Base-by-base conservation (phyloP, 2,888 invertebrate genomes). In the Seira sanloemensis region DNA sequence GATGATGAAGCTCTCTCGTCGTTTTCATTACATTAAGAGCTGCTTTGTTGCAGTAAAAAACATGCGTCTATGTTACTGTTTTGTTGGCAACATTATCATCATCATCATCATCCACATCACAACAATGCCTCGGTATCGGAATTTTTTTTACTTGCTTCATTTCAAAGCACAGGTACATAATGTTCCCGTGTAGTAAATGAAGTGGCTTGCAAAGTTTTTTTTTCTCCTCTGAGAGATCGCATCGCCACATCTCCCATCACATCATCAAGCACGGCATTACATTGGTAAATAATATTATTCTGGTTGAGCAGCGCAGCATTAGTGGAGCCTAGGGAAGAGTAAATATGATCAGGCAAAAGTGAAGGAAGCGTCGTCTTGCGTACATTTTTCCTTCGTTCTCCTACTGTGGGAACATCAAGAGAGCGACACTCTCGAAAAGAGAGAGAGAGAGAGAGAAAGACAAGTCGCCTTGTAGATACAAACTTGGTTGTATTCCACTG, bases 401-500 rank as follows among this genome's bases (percentile, higher is more conserved):
- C 12, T 46, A 46, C 46, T 46, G 46, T 12, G 7, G 12, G 12
- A 9, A 9, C 7, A 46, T 5, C 12, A 9, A 46, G 12, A 46
- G 12, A 46, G 12, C 46, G 12, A 46, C 12, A 9, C 46, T 46
- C 46, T 46, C 19, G 7, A 58, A 4, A 5, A 19, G 7, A 16
- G 19, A 58, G n/a, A 58, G 58, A n/a, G 58, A 58, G 58, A n/a
- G 58, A 58, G n/a, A 58, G n/a, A 58, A 58, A 58, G 7, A 12
- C 58, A 5, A 58, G 58, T 58, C 18, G 58, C 19, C 7, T 58
- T 58, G 58, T 58, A 46, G 71, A 72, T 76, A 76, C 76, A 75
- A 83, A 83, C 66, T 83, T 77, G 77, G 83, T 78, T 78, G 83
- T 27, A 83, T 72, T 83, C 83, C 82, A 73, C 77, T 83, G 78